Evolutionary conservation across 2,888 invertebrate species (phyloP).

Genomic region (Drosophila buzzatii): DNA sequence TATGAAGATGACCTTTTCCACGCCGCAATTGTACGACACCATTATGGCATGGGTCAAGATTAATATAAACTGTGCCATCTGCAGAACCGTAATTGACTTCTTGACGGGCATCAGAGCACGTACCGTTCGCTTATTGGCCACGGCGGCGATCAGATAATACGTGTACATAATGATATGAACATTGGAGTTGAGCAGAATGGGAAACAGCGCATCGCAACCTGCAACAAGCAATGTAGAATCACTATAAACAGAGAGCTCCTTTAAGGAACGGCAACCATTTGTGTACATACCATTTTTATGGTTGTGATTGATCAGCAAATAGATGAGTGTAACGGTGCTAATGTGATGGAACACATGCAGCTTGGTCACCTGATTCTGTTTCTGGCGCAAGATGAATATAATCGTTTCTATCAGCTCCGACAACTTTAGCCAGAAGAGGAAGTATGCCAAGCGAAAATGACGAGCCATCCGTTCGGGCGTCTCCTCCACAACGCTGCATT

Average conservation of each 20-base stretch:
- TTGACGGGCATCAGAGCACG: slow-evolving; percentile 87
- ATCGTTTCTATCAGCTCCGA: slow-evolving; percentile 89
- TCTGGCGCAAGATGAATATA: slow-evolving; percentile 90
- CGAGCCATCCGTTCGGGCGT: slow-evolving; percentile 44
- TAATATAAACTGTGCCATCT: slow-evolving; percentile 91
- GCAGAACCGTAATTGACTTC: slow-evolving; percentile 87
- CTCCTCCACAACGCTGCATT: slow-evolving; percentile 55
- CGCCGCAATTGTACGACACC: slow-evolving; percentile 85
- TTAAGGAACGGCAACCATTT: neutral
- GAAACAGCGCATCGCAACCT: slow-evolving; percentile 89
- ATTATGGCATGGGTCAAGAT: slow-evolving; percentile 87
- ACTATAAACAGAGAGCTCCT: neutral
- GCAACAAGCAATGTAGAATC: slow-evolving; percentile 30
- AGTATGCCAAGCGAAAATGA: slow-evolving; percentile 86
- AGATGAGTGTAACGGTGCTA: slow-evolving; percentile 87
- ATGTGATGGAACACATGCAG: slow-evolving; percentile 91
- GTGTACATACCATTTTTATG: slow-evolving; percentile 87
- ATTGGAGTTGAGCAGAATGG: slow-evolving; percentile 88
- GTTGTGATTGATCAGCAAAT: slow-evolving; percentile 88
- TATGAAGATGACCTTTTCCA: slow-evolving; percentile 86
- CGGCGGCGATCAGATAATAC: slow-evolving; percentile 89
- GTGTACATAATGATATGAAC: slow-evolving; percentile 92
- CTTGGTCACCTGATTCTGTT: slow-evolving; percentile 89
- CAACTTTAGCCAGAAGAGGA: slow-evolving; percentile 88
- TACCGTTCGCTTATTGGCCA: slow-evolving; percentile 87